Conservation (phyloP, 1,140 invertebrate species). For the Limonius californicus region DNA sequence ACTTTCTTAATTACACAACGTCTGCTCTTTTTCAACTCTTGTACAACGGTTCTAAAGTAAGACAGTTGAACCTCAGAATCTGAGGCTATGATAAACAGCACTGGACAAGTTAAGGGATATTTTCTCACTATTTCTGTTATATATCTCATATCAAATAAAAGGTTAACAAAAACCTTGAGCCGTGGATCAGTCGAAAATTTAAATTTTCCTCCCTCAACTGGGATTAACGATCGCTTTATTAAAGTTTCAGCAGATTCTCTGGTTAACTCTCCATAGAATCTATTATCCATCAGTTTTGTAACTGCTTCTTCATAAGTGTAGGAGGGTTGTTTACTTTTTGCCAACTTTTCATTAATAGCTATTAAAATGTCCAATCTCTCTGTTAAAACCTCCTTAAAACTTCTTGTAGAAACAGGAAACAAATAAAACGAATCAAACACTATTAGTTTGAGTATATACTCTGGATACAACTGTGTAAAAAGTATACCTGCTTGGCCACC, state of each 20-base stretch:
- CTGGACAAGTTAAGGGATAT: slow-evolving; percentile 35
- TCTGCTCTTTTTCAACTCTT: slow-evolving; percentile 33
- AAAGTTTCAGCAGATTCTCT: slow-evolving; percentile 50
- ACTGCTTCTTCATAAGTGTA: slow-evolving; percentile 55
- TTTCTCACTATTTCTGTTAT: slow-evolving; percentile 38
- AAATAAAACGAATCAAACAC: slow-evolving; percentile 52
- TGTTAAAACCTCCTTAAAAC: neutral
- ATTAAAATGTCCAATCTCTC: neutral
- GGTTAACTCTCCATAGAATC: slow-evolving; percentile 37
- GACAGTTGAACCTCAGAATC: neutral
- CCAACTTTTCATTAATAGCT: neutral
- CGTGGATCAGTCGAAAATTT: slow-evolving; percentile 38
- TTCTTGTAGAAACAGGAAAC: neutral
- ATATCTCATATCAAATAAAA: slow-evolving; percentile 25
- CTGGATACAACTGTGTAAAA: slow-evolving; percentile 51
- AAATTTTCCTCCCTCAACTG: slow-evolving; percentile 42
- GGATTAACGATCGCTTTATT: slow-evolving; percentile 49
- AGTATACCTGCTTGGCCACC: slow-evolving; percentile 51
- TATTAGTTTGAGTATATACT: slow-evolving; percentile 52
- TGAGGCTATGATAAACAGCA: slow-evolving; percentile 41
- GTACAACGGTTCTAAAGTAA: slow-evolving; percentile 8
- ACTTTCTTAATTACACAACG: slow-evolving; percentile 34
- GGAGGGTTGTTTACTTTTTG: slow-evolving; percentile 20
- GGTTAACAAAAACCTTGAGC: slow-evolving; percentile 32
- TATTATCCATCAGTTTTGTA: slow-evolving; percentile 44